phyloP scores from a whole-genome alignment of 2,113 vertebrate species.

The Genyomyrus donnyi region DNA sequence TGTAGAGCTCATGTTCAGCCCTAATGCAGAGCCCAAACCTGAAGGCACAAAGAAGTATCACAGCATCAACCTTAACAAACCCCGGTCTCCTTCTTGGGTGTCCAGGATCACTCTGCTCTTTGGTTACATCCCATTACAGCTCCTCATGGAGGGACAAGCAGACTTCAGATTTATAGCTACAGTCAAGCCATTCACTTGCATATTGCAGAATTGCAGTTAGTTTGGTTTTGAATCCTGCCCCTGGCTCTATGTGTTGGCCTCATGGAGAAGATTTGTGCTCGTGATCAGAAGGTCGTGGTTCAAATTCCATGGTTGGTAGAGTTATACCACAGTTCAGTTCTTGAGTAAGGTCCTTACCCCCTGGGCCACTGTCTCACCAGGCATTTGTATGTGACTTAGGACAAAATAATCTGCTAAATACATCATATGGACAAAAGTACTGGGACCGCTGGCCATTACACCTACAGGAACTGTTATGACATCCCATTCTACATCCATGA shows the following conservation, averaged over 20 bases:
- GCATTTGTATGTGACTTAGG: neutral
- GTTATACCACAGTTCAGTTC: neutral
- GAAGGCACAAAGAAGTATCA: neutral
- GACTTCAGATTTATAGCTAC: neutral
- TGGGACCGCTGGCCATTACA: neutral
- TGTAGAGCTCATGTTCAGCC: neutral
- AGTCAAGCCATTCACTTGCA: neutral
- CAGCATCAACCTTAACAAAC: neutral
- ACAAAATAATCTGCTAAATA: neutral
- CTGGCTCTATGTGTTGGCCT: neutral
- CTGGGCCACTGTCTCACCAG: neutral
- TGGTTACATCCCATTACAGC: neutral
- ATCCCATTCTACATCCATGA: neutral
- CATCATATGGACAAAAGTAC: neutral
- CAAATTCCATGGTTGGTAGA: neutral
- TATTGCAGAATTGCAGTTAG: neutral
- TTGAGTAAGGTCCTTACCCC: neutral
- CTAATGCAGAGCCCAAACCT: neutral
- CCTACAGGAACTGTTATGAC: neutral
- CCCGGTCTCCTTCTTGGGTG: neutral
- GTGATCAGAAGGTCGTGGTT: neutral
- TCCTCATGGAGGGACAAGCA: neutral
- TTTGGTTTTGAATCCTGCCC: neutral
- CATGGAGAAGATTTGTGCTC: neutral
- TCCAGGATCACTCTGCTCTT: neutral